A percentile compares a stretch with the other conserved stretches of the same genome.
Conservation (phyloP, 30 jellyfish, hydroid and myxozoan species). For the Rhopilema esculentum region DNA sequence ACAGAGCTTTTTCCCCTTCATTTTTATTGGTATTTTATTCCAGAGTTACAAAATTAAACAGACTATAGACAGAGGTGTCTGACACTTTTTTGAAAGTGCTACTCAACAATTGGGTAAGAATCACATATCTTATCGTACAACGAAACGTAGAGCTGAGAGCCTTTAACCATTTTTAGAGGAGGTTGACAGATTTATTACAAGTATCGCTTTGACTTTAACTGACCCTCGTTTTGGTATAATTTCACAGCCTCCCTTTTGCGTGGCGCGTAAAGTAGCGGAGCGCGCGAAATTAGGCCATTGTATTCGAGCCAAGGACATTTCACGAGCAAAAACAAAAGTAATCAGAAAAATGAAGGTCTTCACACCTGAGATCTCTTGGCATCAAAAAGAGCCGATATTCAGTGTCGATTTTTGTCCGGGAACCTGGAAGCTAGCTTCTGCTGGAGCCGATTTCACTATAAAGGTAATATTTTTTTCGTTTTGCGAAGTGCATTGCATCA, state of each 20-base stretch:
- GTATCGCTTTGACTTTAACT: too few species aligned
- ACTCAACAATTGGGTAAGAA: too few species aligned
- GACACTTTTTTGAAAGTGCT: too few species aligned
- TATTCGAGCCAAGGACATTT: neutral
- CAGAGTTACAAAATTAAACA: too few species aligned
- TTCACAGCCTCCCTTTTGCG: neutral
- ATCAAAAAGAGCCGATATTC: constrained; percentile 92
- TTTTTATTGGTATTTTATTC: too few species aligned
- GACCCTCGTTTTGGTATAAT: neutral
- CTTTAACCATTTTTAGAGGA: too few species aligned
- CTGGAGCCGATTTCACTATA: constrained; percentile 96
- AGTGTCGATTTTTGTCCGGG: constrained; percentile 92
- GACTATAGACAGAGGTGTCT: too few species aligned
- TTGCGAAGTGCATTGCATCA: neutral
- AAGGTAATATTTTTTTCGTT: too few species aligned
- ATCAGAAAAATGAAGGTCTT: constrained; percentile 76
- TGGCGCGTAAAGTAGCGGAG: neutral
- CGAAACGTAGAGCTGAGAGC: too few species aligned
- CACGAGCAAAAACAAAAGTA: neutral
- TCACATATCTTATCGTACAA: too few species aligned
- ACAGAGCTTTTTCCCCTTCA: too few species aligned
- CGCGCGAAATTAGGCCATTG: constrained; percentile 37
- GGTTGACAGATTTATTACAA: too few species aligned
- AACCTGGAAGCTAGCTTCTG: constrained; percentile 87
- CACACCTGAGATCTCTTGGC: constrained; percentile 98